Evolutionary conservation across 2,888 invertebrate genomes (phyloP).

Genomic region (Pheosia tremula): DNA sequence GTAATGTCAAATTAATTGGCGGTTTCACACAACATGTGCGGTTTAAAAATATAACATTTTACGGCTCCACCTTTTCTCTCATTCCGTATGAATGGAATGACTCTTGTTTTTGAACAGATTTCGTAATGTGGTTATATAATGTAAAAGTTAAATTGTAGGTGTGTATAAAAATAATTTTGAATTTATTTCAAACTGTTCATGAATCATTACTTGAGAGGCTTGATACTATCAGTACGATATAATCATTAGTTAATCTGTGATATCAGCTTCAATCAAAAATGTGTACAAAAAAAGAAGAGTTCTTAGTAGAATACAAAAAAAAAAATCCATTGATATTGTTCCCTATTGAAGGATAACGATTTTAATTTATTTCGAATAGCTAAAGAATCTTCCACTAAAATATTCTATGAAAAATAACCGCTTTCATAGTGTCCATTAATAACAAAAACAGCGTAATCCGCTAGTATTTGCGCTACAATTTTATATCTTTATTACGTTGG

Average conservation of each 20-base stretch:
- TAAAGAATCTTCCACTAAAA: not conserved
- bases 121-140: not conserved
- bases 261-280: too few relatives aligned
- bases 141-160: too few relatives aligned
- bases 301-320: too few relatives aligned
- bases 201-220: too few relatives aligned
- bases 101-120: slow-evolving; percentile 3
- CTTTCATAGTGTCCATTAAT: slow-evolving; percentile 22
- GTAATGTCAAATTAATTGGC: slow-evolving; percentile 37
- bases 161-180: too few relatives aligned
- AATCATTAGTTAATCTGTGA: too few relatives aligned
- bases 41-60: slow-evolving; percentile 9
- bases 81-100: slow-evolving; percentile 6
- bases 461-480: slow-evolving; percentile 53
- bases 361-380: too few relatives aligned
- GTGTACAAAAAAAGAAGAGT: too few relatives aligned
- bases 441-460: slow-evolving; percentile 47
- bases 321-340: too few relatives aligned
- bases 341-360: too few relatives aligned
- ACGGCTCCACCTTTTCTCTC: not conserved
- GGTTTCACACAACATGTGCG: slow-evolving; percentile 33
- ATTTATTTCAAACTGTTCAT: too few relatives aligned
- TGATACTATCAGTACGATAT: too few relatives aligned
- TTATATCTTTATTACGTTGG: slow-evolving; percentile 60
- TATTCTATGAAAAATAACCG: not conserved